Percentiles rank a stretch among this genome's conserved stretches.
These are phyloP conservation scores for Sebastes cheni DNA, from an alignment of 2,797 vertebrate genomes.

Conservation along the genomic window DNA sequence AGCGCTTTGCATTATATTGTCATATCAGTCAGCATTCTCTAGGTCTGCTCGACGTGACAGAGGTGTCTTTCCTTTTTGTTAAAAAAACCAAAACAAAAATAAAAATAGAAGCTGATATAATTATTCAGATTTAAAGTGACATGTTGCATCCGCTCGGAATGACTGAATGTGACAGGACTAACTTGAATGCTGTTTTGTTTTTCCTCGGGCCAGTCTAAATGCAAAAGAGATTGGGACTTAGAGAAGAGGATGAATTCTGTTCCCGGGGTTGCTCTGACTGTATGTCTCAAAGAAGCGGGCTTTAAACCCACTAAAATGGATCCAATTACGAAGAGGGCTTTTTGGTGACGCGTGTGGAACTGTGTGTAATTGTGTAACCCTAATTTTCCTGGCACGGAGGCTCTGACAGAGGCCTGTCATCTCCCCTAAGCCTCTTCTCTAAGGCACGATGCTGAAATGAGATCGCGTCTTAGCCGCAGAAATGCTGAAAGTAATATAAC, in stretches of 20 bases:
- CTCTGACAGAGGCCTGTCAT: conserved; percentile 78
- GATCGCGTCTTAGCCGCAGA: conserved; percentile 73
- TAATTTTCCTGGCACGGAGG: conserved; percentile 74
- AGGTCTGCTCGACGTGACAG: background rate
- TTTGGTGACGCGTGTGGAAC: conserved; percentile 69
- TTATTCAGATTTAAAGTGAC: conserved; percentile 45
- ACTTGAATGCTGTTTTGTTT: conserved; percentile 58
- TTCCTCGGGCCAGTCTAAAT: conserved; percentile 60
- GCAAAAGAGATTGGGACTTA: conserved; percentile 49
- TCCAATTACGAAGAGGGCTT: conserved; percentile 77
- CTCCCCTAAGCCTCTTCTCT: conserved; percentile 75
- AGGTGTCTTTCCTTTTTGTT: background rate
- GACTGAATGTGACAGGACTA: conserved; percentile 69
- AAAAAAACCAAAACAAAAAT: background rate
- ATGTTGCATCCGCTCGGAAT: conserved; percentile 56
- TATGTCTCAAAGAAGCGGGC: conserved; percentile 65
- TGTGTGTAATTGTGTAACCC: conserved; percentile 80
- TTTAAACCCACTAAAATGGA: conserved; percentile 78
- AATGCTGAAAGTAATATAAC: conserved; percentile 73
- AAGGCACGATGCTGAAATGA: conserved; percentile 74
- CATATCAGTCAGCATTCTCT: conserved; percentile 17
- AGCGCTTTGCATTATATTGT: conserved; percentile 17
- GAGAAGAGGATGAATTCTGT: conserved; percentile 51
- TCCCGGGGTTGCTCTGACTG: conserved; percentile 50
- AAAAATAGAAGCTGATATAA: conserved; percentile 24